Evolutionary conservation across 2,113 vertebrate species (phyloP).

Genomic region (Gorsachius goisagi): DNA sequence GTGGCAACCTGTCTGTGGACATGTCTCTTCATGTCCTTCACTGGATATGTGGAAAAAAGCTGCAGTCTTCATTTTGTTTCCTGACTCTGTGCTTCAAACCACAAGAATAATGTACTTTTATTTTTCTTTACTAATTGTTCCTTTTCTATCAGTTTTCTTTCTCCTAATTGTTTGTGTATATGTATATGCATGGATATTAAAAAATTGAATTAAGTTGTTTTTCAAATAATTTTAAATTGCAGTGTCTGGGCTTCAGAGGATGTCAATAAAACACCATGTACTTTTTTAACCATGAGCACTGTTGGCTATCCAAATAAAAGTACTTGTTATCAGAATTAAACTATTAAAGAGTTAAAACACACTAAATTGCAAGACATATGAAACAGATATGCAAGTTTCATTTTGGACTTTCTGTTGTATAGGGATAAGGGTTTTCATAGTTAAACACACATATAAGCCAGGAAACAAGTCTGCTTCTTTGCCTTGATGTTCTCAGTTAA

Average conservation of each 20-base stretch:
- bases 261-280: not conserved
- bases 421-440: not conserved
- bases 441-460: not conserved
- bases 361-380: not conserved
- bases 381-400: not conserved
- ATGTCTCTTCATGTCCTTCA: not conserved
- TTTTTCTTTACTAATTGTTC: not conserved
- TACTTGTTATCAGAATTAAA: not conserved
- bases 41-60: not conserved
- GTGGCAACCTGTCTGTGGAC: not conserved
- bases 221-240: not conserved
- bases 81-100: not conserved
- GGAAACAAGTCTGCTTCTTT: not conserved
- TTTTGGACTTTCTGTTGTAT: not conserved
- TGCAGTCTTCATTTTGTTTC: not conserved
- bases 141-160: not conserved
- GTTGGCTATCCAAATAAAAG: not conserved
- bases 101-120: not conserved
- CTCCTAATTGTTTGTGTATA: not conserved
- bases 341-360: not conserved
- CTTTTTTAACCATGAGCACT: not conserved
- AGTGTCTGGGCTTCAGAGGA: not conserved
- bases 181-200: not conserved
- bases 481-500: not conserved
- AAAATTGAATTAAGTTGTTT: not conserved